Evolutionary conservation across 1,140 invertebrate species (phyloP), one percentile per base, ranked within the genome.

Genomic region (Helicoverpa zea): DNA sequence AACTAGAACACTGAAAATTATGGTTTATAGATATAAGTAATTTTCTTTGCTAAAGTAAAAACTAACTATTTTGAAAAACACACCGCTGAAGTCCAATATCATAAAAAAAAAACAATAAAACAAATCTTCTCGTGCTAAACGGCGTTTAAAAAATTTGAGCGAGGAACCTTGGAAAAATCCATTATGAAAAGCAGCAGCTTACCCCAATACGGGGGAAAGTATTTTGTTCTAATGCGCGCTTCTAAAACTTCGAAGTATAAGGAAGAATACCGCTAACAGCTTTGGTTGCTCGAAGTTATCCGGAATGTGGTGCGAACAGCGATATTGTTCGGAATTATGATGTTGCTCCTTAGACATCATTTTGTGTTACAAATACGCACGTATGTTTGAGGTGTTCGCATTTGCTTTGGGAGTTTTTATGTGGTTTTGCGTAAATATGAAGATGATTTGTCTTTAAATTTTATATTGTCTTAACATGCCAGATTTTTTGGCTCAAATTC

Each of bases 101-200:
- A 63, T 29, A n/a, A n/a, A 23, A 59, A 64, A 64, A 16, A 23
- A 14, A 35, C 43, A 43, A 10, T 1, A 14, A 14, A 52, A 76
- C 14, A 14, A 64, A 77, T 52, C 18, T 64, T 64, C 10, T 49
- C 56, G 35, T 58, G 51, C 72, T 72, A 80, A 70, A 70, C 51
- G 61, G 51, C 56, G 66, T 82, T 82, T 79, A 70, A 79, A 82
- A 79, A 79, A 76, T 76, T 74, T 52, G 68, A 75, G 58, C 43
- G 59, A 80, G 80, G 30, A 56, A 77, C 75, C 14, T 81, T 74
- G 3, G 2, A 18, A n/a, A 59, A 66, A 74, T 43, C 49, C 79
- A 74, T 79, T 79, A 78, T 75, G 72, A 47, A 80, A 73, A 56
- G 77, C 52, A 66, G 12, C 14, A 59, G 76, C 68, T 78, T 73